phyloP scores from a whole-genome alignment of 92 coral and sea anemone genomes.

The Zoanthus gigantus region DNA sequence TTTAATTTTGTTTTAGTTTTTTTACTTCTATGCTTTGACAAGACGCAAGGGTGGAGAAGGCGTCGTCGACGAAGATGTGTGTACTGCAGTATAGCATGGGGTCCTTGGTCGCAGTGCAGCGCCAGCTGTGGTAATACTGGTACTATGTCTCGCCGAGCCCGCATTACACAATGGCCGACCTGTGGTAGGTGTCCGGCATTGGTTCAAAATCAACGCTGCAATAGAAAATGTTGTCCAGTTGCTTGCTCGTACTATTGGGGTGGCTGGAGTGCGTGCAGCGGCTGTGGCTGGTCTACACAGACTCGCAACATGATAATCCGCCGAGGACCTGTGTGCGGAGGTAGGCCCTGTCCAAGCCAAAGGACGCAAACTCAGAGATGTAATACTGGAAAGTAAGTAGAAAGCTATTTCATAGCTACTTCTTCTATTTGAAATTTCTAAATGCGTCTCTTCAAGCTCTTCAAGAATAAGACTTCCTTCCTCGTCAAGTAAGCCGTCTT shows the following conservation, averaged over 20 bases:
- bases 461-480: too few species aligned
- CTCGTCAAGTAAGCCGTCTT: too few species aligned
- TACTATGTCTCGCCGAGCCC: conserved; percentile 27
- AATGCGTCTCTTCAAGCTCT: too few species aligned
- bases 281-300: conserved; percentile 80
- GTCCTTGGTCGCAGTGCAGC: conserved; percentile 48
- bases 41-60: conserved; percentile 42
- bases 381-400: conserved; percentile 82
- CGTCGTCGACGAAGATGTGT: conserved; percentile 36
- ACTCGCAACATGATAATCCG: conserved; percentile 60
- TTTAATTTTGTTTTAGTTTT: neutral
- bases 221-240: conserved; percentile 73
- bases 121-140: conserved; percentile 52
- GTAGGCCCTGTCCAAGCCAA: conserved; percentile 76
- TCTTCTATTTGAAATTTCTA: too few species aligned
- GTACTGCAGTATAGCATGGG: conserved; percentile 50
- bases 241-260: conserved; percentile 80
- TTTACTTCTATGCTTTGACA: neutral
- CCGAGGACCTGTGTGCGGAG: conserved; percentile 77
- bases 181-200: conserved; percentile 46
- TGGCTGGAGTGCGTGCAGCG: conserved; percentile 82
- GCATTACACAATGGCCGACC: neutral
- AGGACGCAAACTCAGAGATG: conserved; percentile 67
- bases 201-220: conserved; percentile 63
- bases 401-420: too few species aligned